These are phyloP conservation scores for Condylura cristata DNA, from an alignment of 2,113 vertebrate genomes.

Conservation along the genomic window DNA sequence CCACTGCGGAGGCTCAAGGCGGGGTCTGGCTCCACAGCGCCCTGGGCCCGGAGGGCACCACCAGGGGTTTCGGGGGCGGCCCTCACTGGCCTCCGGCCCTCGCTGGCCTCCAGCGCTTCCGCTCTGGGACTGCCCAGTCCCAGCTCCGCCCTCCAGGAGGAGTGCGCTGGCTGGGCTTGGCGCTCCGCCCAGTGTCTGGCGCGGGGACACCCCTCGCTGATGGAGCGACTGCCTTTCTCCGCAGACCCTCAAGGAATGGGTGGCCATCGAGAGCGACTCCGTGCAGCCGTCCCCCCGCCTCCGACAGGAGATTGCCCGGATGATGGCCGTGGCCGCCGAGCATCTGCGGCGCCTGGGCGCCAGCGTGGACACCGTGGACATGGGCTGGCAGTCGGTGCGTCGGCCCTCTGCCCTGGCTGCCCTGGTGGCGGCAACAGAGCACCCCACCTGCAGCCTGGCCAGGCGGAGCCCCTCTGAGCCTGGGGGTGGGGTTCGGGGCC, in stretches of 20 bases:
- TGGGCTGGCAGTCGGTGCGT: constrained; percentile 88
- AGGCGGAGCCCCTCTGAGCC: too few relatives aligned
- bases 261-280: constrained; percentile 93
- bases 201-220: neutral
- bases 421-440: neutral
- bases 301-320: constrained; percentile 86
- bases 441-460: too few relatives aligned
- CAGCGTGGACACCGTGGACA: constrained; percentile 84
- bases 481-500: neutral
- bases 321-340: constrained; percentile 88
- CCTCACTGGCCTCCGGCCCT: too few relatives aligned
- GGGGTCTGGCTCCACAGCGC: too few relatives aligned
- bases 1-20: too few relatives aligned
- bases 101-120: too few relatives aligned
- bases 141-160: neutral
- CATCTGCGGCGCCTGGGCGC: constrained; percentile 88
- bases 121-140: neutral
- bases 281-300: constrained; percentile 83
- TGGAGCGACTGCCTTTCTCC: neutral
- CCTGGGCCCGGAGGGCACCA: too few relatives aligned
- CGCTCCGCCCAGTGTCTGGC: neutral
- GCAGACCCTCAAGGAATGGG: constrained; percentile 92
- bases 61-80: too few relatives aligned
- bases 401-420: neutral
- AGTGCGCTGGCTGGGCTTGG: accelerated